These are phyloP conservation scores for Polydrusus pterygomalis DNA, from an alignment of 2,888 invertebrate species.

Conservation along the genomic window DNA sequence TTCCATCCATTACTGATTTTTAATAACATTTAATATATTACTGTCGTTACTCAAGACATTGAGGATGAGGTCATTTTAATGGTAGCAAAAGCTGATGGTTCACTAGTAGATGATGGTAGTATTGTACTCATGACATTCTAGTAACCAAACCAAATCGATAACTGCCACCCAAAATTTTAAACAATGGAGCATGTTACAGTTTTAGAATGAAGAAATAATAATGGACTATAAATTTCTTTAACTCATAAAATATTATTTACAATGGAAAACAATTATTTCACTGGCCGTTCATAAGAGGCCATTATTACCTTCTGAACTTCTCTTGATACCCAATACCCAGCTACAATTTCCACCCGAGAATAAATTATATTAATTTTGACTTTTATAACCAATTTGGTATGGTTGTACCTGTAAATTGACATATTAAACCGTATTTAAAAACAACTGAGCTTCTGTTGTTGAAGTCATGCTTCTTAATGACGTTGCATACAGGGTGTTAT, in stretches of 20 bases:
- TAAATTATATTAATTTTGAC: conserved; percentile 34
- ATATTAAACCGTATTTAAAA: conserved; percentile 31
- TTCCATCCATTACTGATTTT: too few relatives aligned
- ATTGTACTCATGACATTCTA: too few relatives aligned
- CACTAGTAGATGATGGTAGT: too few relatives aligned
- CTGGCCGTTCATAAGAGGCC: background rate
- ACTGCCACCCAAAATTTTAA: too few relatives aligned
- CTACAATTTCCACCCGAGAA: background rate
- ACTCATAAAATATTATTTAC: background rate
- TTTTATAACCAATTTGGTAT: conserved; percentile 17
- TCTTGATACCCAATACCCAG: conserved; percentile 20
- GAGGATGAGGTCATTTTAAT: too few relatives aligned
- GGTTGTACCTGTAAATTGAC: conserved; percentile 24
- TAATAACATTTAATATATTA: too few relatives aligned
- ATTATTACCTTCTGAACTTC: conserved; percentile 19
- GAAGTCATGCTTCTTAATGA: too few relatives aligned
- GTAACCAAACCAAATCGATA: too few relatives aligned
- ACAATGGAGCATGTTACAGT: too few relatives aligned
- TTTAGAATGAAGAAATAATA: background rate
- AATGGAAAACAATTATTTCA: background rate
- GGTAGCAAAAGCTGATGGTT: too few relatives aligned
- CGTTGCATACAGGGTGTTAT: too few relatives aligned
- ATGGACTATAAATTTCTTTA: background rate
- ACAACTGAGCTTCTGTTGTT: conserved; percentile 31
- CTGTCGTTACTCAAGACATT: too few relatives aligned